Base-by-base conservation (phyloP, 2,797 vertebrate species). In the Hoplostethus mediterraneus region DNA sequence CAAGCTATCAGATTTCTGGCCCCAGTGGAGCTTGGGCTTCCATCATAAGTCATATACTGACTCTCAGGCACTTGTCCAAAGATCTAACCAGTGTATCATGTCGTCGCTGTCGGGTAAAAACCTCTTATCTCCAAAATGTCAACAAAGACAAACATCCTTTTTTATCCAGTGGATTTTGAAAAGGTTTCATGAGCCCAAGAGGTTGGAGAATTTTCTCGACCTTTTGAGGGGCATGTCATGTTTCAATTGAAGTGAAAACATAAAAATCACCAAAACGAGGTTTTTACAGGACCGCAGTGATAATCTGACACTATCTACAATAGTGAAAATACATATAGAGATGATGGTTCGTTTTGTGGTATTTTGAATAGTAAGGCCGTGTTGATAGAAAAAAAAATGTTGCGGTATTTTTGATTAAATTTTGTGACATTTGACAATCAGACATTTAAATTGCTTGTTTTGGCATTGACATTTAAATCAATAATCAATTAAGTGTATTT, bases 391-490 rank as follows among this genome's bases (percentile, higher is more conserved):
- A 55, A 49, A 49, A 28, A 55, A 14, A 9, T 28, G 28, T 60
- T 60, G 36, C 38, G 16, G 8, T 30, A 25, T 44, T 16, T 28
- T 60, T 45, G 69, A 61, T 71, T 45, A 4, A 12, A 12, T 12
- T 42, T 42, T 42, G 40, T 76, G 76, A 64, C 66, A 17, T 6
- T 12, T 68, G 7, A 54, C 44, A 77, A 57, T 59, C 55, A 53
- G 76, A 40, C 16, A 52, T 73, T 70, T 30, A 69, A 76, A 75
- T 75, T 42, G 82, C 77, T 83, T 82, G 52, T 67, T 84, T 31
- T 74, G 77, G 81, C 80, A 79, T 81, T 73, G 49, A 58, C 55
- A 56, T 73, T 76, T 61, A 70, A 76, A 85, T 83, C 71, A 72
- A 4, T 71, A 57, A 88, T 87, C 49, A 67, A 6, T 14, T 59